These are phyloP conservation scores for Misgurnus anguillicaudatus DNA, from an alignment of 2,113 vertebrate genomes.

Conservation along the genomic window DNA sequence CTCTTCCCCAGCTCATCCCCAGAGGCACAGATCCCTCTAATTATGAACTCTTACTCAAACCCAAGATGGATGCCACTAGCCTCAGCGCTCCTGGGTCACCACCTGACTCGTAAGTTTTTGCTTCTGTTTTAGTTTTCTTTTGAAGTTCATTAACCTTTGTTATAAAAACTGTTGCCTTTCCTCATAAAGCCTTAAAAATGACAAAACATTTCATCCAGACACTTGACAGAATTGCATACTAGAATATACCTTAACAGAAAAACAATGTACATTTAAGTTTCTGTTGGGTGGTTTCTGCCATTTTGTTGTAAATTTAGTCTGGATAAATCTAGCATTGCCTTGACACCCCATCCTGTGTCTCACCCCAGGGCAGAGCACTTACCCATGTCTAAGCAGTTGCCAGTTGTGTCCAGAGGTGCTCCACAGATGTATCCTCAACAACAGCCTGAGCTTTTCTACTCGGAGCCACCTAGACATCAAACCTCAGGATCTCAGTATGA, in stretches of 20 bases:
- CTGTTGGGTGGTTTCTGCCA: not conserved
- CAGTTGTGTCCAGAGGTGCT: constrained; percentile 84
- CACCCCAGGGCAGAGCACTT: constrained; percentile 83
- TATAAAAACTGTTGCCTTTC: no score
- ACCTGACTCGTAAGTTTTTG: constrained; percentile 83
- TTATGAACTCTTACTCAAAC: constrained; percentile 85
- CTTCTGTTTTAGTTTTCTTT: not conserved
- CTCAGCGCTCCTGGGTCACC: constrained; percentile 91
- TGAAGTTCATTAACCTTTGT: not conserved
- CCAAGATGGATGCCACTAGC: constrained; percentile 87
- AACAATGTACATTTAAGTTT: no score
- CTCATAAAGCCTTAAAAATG: no score
- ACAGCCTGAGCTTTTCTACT: constrained; percentile 87
- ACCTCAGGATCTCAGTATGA: constrained; percentile 88
- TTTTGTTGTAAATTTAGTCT: constrained; percentile 69
- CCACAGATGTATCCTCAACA: constrained; percentile 84
- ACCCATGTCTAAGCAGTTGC: constrained; percentile 84
- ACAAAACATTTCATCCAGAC: no score
- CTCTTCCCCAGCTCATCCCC: constrained; percentile 87
- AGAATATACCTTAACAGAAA: not conserved
- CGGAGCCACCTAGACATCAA: constrained; percentile 75
- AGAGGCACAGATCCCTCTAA: constrained; percentile 85
- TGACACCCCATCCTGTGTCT: constrained; percentile 81
- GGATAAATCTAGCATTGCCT: constrained; percentile 85
- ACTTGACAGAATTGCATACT: not conserved